These are phyloP conservation scores for Decapterus maruadsi DNA, from an alignment of 2,797 vertebrate genomes.

Conservation along the genomic window DNA sequence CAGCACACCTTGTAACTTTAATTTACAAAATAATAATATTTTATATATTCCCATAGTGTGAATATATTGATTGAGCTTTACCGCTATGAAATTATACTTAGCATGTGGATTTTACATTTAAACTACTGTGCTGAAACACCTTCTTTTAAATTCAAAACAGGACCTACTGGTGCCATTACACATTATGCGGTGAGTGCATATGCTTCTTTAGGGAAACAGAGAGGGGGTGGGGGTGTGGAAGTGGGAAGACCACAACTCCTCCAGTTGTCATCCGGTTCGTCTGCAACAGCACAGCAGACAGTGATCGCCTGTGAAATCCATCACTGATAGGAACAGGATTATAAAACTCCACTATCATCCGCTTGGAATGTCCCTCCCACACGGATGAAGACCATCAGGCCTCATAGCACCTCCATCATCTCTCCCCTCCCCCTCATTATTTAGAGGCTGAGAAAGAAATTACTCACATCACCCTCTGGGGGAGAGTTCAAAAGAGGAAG, in stretches of 20 bases:
- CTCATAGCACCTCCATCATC: constrained; percentile 46
- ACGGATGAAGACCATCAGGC: constrained; percentile 51
- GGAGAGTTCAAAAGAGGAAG: constrained; percentile 25
- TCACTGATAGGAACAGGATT: constrained; percentile 71
- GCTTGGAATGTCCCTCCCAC: constrained; percentile 76
- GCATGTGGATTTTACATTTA: constrained; percentile 49
- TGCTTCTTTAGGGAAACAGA: constrained; percentile 20
- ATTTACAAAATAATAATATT: background rate
- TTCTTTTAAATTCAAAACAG: constrained; percentile 48
- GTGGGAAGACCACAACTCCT: constrained; percentile 51
- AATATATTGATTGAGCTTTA: background rate
- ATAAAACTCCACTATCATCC: constrained; percentile 71
- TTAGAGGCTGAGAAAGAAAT: constrained; percentile 48
- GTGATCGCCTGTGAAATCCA: constrained; percentile 75
- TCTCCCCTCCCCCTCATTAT: constrained; percentile 6
- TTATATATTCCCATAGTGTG: background rate
- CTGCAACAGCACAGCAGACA: constrained; percentile 53
- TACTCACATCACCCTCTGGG: constrained; percentile 41
- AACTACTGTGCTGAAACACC: constrained; percentile 33
- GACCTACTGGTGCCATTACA: constrained; percentile 27
- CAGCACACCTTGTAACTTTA: background rate
- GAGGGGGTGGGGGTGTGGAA: constrained; percentile 21
- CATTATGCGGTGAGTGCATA: constrained; percentile 25
- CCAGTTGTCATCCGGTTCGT: constrained; percentile 59
- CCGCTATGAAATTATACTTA: background rate